Evolutionary conservation across 2,797 vertebrate species (phyloP), one percentile per base, ranked within the genome.

Genomic region (Anguilla megastoma): DNA sequence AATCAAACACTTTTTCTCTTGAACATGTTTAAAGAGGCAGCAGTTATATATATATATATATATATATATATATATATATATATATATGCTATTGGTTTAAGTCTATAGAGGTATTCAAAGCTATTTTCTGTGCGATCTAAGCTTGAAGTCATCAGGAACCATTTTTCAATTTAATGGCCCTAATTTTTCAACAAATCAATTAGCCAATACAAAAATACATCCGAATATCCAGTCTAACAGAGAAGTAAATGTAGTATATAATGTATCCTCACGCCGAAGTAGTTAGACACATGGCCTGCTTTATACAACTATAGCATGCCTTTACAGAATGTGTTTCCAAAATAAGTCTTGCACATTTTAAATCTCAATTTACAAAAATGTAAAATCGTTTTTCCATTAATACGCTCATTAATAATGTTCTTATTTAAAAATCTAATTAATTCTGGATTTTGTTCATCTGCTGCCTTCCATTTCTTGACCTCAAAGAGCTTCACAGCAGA

Each of bases 1-100:
- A 69, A 86, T 16, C 48, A 41, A 36, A 74, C 48, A n/a, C n/a
- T n/a, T 60, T 82, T 87, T 87, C 86, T 0, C 79, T 82, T 9
- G 74, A 79, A 87, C 74, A 56, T 41, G 21, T 16, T 50, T 71
- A 41, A 86, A 50, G 41, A 63, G 21, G 66, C 85, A 74, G 85
- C 33, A 60, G 30, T 7, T 10, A 14, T 3, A 63, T 41, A 4
- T 16, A 16, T 79, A 41, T 4, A 14, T 27, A 16, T 60, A 60
- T 60, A 14, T 60, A 16, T 60, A 21, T 21, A 16, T 60, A 3
- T 60, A 54, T 7, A 7, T 14, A 36, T 16, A 33, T 33, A 33
- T 33, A 33, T 33, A 33, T 33, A 33, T 33, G 5, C 12, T 76
- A 18, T 76, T 14, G 41, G 0, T 76, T 41, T 76, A 36, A 76